A percentile compares a stretch with the other conserved stretches of the same genome.
Evolutionary conservation across 2,113 vertebrate species (phyloP).

Genomic region (Diadophis punctatus): DNA sequence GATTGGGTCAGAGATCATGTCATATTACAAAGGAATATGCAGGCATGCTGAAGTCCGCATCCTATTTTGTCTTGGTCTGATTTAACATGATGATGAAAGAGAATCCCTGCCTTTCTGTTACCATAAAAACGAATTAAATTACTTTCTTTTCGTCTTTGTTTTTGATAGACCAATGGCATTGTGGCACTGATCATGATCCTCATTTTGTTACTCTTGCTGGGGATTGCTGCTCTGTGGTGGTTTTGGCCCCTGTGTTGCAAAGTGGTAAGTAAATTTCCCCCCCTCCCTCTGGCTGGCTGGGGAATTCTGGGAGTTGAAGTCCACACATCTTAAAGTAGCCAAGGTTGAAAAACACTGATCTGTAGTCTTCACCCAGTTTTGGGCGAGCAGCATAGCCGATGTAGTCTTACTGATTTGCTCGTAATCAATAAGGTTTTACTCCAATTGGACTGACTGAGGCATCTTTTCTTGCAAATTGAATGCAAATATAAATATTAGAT

Average conservation of each 20-base stretch:
- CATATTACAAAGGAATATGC: not conserved
- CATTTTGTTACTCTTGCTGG: conserved; percentile 77
- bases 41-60: not conserved
- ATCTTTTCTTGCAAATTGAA: not conserved
- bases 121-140: not conserved
- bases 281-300: not conserved
- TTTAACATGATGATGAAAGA: not conserved
- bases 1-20: not conserved
- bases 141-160: conserved; percentile 19
- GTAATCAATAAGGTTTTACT: not conserved
- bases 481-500: not conserved
- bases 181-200: conserved; percentile 79
- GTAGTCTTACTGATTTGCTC: not conserved
- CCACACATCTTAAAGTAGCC: not conserved
- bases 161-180: conserved; percentile 73
- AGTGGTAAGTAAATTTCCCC: conserved; percentile 78
- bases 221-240: conserved; percentile 88
- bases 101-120: not conserved
- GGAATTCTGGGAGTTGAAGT: not conserved
- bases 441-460: not conserved
- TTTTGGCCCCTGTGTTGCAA: conserved; percentile 97
- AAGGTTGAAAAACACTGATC: not conserved
- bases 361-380: not conserved
- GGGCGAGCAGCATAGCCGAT: not conserved
- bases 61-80: not conserved